A percentile compares a stretch with the other conserved stretches of the same genome.
phyloP scores from a whole-genome alignment of 2,888 invertebrate genomes.

The Drosophila colorata region DNA sequence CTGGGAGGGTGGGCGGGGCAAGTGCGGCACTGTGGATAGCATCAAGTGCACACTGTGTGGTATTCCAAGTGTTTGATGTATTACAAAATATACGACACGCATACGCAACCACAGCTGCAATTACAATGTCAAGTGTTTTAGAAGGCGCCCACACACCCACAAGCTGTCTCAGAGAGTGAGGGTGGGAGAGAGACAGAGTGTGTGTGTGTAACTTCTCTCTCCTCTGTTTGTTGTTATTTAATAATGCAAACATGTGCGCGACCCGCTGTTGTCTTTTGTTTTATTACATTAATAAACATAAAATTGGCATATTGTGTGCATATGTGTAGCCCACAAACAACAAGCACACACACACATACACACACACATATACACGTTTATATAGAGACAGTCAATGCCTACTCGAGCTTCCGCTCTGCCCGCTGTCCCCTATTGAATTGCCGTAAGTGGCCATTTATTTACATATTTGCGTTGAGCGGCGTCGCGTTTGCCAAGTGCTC shows the following conservation, averaged over 20 bases:
- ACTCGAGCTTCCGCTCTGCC: slow-evolving; percentile 1
- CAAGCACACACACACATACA: slow-evolving; percentile 5
- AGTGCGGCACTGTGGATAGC: slow-evolving; percentile 33
- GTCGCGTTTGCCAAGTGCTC: slow-evolving; percentile 62
- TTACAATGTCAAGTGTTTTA: slow-evolving; percentile 72
- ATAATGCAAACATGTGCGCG: slow-evolving; percentile 63
- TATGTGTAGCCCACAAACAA: slow-evolving; percentile 39
- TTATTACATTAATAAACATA: slow-evolving; percentile 70
- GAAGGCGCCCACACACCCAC: background rate
- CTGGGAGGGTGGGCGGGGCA: background rate
- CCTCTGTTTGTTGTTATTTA: slow-evolving; percentile 51
- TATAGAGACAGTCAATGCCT: slow-evolving; percentile 9
- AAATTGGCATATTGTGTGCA: slow-evolving; percentile 73
- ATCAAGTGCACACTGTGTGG: slow-evolving; percentile 65
- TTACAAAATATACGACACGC: slow-evolving; percentile 64
- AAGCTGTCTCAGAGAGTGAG: background rate
- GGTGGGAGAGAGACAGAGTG: slow-evolving; percentile 2
- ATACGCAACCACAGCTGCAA: slow-evolving; percentile 66
- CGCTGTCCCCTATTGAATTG: slow-evolving; percentile 61
- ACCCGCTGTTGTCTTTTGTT: slow-evolving; percentile 63
- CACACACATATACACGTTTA: background rate
- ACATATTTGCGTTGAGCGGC: slow-evolving; percentile 75
- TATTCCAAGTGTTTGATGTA: slow-evolving; percentile 77
- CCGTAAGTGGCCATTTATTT: slow-evolving; percentile 81
- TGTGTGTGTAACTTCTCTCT: slow-evolving; percentile 31